Evolutionary conservation across 2,888 invertebrate species (phyloP), one percentile per base, ranked within the genome.

Genomic region (Patella caerulea): DNA sequence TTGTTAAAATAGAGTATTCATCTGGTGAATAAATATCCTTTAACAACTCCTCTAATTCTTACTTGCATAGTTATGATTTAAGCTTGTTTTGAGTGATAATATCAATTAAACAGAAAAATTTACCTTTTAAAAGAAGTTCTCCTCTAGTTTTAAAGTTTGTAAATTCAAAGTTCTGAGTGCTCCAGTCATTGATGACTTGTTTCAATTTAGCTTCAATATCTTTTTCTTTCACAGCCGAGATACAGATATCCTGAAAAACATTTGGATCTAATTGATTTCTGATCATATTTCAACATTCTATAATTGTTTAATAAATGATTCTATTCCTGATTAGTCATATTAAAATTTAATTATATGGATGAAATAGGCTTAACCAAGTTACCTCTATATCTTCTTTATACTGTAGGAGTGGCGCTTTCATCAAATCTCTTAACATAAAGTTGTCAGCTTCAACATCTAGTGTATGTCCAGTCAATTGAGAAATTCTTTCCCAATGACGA

Each of bases 191-290:
- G 1, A 97, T 96, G 0, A 98, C 98, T 80, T 96, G 96, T 78
- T 97, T 94, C 79, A 98, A 92, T 92, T 98, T 98, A 0, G 97
- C 97, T 93, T 98, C 98, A 80, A 98, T 98, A 89, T 98, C 98
- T 90, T 97, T 97, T 90, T 98, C 98, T 92, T 98, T 98, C 95
- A 98, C 97, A 0, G 98, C 98, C 65, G 98, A 98, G 91, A 98
- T 98, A 91, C 98, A 98, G 86, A 98, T 97, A 89, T 98, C 98
- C 95, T 95, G 87, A 3, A 82, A 45, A 34, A 71, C 2, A 52
- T 71, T 17, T 54, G 7, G n/a, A 59, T 34, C 19, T 73, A 59
- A 54, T 12, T 69, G 24, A 74, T 29, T 72, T 73, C 15, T 24
- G 34, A 69, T 77, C 45, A 24, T 54, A 73, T 45, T 9, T 45